phyloP scores from a whole-genome alignment of 2,888 invertebrate species.

The Yponomeuta malinellus region DNA sequence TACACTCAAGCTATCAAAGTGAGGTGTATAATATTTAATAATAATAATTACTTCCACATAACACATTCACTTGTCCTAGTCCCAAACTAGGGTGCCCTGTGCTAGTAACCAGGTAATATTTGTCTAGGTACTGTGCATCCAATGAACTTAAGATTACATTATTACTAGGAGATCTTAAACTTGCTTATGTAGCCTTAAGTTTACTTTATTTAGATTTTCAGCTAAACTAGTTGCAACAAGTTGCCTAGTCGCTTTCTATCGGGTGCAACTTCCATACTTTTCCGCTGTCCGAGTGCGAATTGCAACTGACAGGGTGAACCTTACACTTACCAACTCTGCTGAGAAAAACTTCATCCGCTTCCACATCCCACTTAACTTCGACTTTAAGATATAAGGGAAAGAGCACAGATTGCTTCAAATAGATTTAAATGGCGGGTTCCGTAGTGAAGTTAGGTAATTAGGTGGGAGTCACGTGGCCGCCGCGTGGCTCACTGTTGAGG shows the following conservation, averaged over 20 bases:
- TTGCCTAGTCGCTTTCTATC: not conserved
- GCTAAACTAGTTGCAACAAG: too few species aligned
- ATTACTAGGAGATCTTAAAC: too few species aligned
- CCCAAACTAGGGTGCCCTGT: too few species aligned
- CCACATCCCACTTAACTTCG: not conserved
- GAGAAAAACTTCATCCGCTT: not conserved
- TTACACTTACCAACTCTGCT: constrained; percentile 3
- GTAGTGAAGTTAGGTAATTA: constrained; percentile 18
- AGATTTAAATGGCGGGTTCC: not conserved
- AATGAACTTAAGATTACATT: too few species aligned
- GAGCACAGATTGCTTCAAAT: not conserved
- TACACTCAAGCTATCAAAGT: too few species aligned
- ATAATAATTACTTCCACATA: too few species aligned
- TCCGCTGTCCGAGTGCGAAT: not conserved
- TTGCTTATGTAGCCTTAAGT: too few species aligned
- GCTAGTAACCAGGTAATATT: too few species aligned
- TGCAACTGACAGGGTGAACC: constrained; percentile 11
- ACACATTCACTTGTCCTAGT: too few species aligned
- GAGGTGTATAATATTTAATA: too few species aligned
- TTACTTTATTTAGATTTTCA: too few species aligned
- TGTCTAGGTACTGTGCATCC: too few species aligned
- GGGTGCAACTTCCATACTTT: not conserved
- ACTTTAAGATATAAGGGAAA: not conserved
- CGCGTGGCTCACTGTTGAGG: constrained; percentile 15
- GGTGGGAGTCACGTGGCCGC: constrained; percentile 19